Conservation (phyloP, 2,113 vertebrate genomes). For the Noctilio leporinus region DNA sequence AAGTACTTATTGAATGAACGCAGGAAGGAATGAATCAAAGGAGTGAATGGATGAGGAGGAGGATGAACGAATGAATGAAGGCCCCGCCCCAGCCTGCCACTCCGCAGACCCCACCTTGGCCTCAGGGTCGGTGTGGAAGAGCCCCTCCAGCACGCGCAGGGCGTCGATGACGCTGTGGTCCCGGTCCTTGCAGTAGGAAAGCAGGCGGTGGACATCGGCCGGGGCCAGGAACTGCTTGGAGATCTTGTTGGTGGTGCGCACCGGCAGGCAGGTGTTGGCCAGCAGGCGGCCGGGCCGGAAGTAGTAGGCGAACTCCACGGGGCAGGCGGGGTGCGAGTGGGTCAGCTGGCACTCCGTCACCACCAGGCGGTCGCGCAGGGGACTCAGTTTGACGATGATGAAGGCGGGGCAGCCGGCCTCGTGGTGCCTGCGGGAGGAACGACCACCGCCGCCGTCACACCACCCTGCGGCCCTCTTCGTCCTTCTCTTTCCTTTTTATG, state of each 20-base stretch:
- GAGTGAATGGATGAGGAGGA: not conserved
- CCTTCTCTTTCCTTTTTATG: not conserved
- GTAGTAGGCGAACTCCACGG: constrained; percentile 67
- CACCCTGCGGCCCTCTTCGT: not conserved
- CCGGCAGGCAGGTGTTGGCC: constrained; percentile 68
- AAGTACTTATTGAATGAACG: not conserved
- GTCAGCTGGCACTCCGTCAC: constrained; percentile 71
- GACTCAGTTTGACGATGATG: constrained; percentile 72
- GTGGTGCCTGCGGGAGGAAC: constrained; percentile 49
- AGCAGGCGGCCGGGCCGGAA: constrained; percentile 69
- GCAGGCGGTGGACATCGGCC: constrained; percentile 60
- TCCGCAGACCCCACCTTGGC: constrained; percentile 63
- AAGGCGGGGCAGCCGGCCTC: constrained; percentile 67
- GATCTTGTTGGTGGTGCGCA: constrained; percentile 73
- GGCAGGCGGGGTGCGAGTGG: constrained; percentile 70
- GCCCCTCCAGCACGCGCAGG: constrained; percentile 65
- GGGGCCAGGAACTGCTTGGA: constrained; percentile 73
- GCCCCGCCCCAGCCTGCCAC: not conserved
- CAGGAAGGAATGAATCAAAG: not conserved
- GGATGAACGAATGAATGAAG: not conserved
- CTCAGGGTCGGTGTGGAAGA: constrained; percentile 67
- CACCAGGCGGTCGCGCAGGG: constrained; percentile 64
- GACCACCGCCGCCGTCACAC: not conserved
- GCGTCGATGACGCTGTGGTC: constrained; percentile 69
- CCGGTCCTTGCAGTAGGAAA: constrained; percentile 71